Base-by-base conservation (phyloP, 2,113 vertebrate genomes). In the Antidorcas marsupialis region DNA sequence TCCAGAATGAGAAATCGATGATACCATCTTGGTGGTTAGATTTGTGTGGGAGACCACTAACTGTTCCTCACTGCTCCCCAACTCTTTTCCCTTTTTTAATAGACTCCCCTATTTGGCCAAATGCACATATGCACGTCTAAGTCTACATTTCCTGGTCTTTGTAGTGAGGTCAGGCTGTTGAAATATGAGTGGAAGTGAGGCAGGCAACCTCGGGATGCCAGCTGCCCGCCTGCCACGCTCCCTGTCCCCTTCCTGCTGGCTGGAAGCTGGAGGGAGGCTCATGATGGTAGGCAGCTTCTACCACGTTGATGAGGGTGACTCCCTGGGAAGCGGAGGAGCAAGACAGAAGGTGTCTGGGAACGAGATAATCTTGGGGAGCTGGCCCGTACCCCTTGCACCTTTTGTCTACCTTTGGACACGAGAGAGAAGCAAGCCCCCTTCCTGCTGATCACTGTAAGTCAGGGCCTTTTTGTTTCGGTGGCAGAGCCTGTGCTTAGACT, bases 61-160 rank as follows among this genome's bases (percentile, higher is more conserved):
- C 52, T 23, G 28, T 33, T 28, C 45, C 88, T 79, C 45, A 1
- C 6, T 14, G 2, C 27, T 60, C 53, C 19, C 36, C 6, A 3
- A 8, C 5, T 83, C 21, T 27, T 55, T 36, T 5, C 52, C 52
- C n/a, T 39, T 55, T 39, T 9, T 55, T 83, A 39, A 55, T 16
- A 55, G 81, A 39, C n/a, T 74, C 17, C 52, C 3, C 7, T 12
- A 28, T 45, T 7, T 8, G 10, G 82, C 62, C 2, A 21, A 52
- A 71, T 1, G 1, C n/a, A 4, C 8, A 19, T 1, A 2, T 2
- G 7, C 8, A 17, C 2, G 0, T 39, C 12, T 5, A 8, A 13
- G 55, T 74, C 71, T 2, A 30, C 25, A 39, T 14, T 33, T 52
- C 45, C 13, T 14, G 9, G 1, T 1, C 25, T 47, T 50, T 25